Conservation (phyloP, 92 coral and sea anemone species). For the Zoanthus solanderi region DNA sequence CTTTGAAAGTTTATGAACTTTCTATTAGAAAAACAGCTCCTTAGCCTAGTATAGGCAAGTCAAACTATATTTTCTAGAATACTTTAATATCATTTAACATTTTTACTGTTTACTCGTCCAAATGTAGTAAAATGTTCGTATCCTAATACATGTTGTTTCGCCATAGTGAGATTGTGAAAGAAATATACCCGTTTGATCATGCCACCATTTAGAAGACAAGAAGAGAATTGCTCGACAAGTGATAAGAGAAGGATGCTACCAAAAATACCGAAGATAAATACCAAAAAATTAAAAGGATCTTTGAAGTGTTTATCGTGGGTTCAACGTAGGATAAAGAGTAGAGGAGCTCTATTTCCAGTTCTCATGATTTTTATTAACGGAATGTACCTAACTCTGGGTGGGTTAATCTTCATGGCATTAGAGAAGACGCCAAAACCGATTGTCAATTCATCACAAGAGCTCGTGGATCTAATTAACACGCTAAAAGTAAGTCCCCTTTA, state of each 20-base stretch:
- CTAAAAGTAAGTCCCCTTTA: conserved; percentile 73
- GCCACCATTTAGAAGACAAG: conserved; percentile 57
- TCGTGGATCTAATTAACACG: conserved; percentile 72
- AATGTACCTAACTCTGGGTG: conserved; percentile 80
- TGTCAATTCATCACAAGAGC: conserved; percentile 75
- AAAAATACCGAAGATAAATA: conserved; percentile 64
- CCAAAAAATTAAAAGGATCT: conserved; percentile 70
- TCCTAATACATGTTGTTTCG: too few relatives aligned
- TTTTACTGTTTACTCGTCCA: background rate
- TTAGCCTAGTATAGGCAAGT: background rate
- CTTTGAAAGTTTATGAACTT: background rate
- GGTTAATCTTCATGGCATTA: conserved; percentile 73
- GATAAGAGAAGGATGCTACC: conserved; percentile 66
- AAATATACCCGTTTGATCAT: background rate
- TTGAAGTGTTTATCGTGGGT: conserved; percentile 81
- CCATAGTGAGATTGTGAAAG: background rate
- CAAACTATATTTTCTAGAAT: background rate
- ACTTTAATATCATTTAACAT: background rate
- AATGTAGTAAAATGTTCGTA: background rate
- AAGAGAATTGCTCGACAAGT: conserved; percentile 33
- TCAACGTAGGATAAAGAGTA: conserved; percentile 69
- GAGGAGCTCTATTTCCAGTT: conserved; percentile 81
- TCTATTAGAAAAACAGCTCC: background rate
- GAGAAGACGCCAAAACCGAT: conserved; percentile 69
- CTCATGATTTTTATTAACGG: conserved; percentile 77